Evolutionary conservation across 2,888 invertebrate species (phyloP), one percentile per base, ranked within the genome.

Genomic region (Lasioglossum oenotherae): DNA sequence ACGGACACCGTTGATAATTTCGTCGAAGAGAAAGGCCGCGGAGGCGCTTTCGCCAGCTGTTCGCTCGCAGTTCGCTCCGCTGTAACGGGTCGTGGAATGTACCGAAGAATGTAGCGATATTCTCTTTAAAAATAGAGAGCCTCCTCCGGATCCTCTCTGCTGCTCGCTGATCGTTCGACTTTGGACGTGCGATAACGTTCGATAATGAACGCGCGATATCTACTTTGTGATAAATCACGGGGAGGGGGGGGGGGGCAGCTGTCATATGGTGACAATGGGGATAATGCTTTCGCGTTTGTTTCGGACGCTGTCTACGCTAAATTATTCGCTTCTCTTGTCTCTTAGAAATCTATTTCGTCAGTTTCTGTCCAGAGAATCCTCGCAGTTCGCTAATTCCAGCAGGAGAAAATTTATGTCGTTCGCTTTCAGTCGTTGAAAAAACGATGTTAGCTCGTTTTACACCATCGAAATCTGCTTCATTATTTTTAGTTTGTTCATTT

Each of bases 11-110:
- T 85, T 84, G 85, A 89, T 84, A 86, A 90, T 87, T 78, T 83
- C 82, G 80, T 79, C 81, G 81, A 88, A 83, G 90, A 90, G 90
- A 90, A 90, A 90, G 90, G 91, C 88, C 71, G 74, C 67, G 53
- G 72, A 89, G 60, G 74, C 90, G 89, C 90, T 90, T 90, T 90
- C 90, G 86, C 89, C 81, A 41, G 81, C 71, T 77, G 79, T 77
- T 81, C 46, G 64, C 79, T 77, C 72, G 38, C 73, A 71, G 82
- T 77, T 86, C 72, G 75, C 83, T 78, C 69, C 69, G 49, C 83
- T 76, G 82, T 78, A 87, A 75, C 67, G 60, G 84, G 82, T 74
- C 81, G 57, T 82, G 74, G 78, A 78, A 84, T 78, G 74, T 79
- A 72, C 67, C 57, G 64, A 85, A 82, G 49, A 80, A 49, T 41